Evolutionary conservation across 2,797 vertebrate species (phyloP).

Genomic region (Acanthiza pusilla): DNA sequence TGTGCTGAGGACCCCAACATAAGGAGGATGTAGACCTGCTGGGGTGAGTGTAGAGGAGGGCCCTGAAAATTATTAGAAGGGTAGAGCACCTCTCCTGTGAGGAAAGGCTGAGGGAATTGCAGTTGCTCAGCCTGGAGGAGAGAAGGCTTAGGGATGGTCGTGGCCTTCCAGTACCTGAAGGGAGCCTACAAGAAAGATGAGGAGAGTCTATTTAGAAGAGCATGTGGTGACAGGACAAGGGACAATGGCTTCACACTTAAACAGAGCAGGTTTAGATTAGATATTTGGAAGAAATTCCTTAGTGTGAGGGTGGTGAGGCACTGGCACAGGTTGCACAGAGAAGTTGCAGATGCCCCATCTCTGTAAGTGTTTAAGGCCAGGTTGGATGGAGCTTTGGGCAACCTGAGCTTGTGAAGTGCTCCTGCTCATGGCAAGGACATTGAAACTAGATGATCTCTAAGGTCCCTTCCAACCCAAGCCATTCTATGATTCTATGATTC

Average conservation of each 20-base stretch:
- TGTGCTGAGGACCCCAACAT: background rate
- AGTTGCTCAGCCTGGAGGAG: background rate
- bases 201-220: background rate
- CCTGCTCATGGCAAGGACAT: fast-evolving
- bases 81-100: background rate
- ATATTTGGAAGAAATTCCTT: background rate
- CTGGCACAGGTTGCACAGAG: background rate
- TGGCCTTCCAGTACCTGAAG: background rate
- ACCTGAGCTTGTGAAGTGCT: background rate
- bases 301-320: background rate
- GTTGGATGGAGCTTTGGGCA: background rate
- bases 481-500: background rate
- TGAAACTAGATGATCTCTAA: background rate
- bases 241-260: background rate
- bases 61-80: background rate
- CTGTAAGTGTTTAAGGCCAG: background rate
- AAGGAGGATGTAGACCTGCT: background rate
- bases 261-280: background rate
- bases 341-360: background rate
- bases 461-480: background rate
- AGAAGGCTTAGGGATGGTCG: background rate
- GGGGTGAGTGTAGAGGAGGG: background rate
- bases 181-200: background rate
- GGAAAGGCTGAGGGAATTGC: background rate
- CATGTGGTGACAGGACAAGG: background rate